Percentiles rank a stretch among this genome's conserved stretches.
phyloP scores from a whole-genome alignment of 2,888 invertebrate species.

The Conchocele bisecta region DNA sequence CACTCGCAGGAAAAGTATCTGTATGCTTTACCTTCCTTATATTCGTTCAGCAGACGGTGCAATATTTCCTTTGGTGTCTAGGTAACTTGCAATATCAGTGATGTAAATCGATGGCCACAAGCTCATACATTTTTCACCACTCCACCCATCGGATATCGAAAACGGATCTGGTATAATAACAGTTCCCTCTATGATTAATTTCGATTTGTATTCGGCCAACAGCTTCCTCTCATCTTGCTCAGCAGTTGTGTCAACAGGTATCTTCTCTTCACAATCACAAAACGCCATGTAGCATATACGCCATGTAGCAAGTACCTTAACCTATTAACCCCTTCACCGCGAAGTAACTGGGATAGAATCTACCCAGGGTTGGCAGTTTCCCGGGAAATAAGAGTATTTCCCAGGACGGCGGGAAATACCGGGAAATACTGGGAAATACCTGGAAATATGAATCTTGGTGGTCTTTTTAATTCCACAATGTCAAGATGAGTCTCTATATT shows the following conservation, averaged over 20 bases:
- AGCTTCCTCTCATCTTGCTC: not conserved
- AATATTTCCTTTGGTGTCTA: not conserved
- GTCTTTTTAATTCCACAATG: no score
- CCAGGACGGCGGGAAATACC: no score
- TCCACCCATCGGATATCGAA: not conserved
- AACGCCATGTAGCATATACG: not conserved
- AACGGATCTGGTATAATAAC: slow-evolving; percentile 1
- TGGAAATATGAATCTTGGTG: no score
- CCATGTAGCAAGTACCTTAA: no score
- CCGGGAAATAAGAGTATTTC: no score
- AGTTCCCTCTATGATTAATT: not conserved
- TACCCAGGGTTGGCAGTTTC: no score
- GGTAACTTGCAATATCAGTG: not conserved
- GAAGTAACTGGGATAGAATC: no score
- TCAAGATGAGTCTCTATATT: no score
- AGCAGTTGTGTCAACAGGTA: not conserved
- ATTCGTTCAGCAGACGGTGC: slow-evolving; percentile 3
- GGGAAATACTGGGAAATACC: no score
- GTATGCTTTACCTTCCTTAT: slow-evolving; percentile 15
- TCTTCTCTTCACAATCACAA: not conserved
- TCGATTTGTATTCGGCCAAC: not conserved
- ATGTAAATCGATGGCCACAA: slow-evolving; percentile 4
- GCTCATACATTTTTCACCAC: not conserved
- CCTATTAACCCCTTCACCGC: no score
- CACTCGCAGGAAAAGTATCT: not conserved